These are phyloP conservation scores for Molorchus minor DNA, from an alignment of 2,888 invertebrate genomes.

Conservation along the genomic window DNA sequence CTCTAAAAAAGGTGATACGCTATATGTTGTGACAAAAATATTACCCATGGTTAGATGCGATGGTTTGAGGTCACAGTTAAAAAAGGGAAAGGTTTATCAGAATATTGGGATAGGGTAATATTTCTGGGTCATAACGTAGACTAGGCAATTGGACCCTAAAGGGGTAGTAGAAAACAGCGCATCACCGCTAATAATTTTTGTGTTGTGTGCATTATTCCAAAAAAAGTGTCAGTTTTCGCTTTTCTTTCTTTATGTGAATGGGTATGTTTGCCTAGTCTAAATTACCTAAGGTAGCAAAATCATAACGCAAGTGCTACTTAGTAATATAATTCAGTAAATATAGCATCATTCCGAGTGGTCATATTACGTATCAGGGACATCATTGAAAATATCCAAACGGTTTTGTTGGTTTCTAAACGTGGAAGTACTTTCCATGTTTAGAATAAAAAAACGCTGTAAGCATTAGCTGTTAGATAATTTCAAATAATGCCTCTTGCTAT, in stretches of 20 bases:
- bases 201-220: conserved; percentile 35
- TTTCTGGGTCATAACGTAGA: conserved; percentile 43
- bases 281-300: conserved; percentile 54
- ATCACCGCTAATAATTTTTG: too few species aligned
- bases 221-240: background rate
- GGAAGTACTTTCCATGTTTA: conserved; percentile 3
- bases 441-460: background rate
- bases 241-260: conserved; percentile 1
- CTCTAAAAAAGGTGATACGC: conserved; percentile 49
- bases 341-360: conserved; percentile 53
- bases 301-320: conserved; percentile 61
- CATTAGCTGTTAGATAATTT: conserved; percentile 31
- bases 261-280: conserved; percentile 36
- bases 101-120: conserved; percentile 47
- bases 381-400: conserved; percentile 36
- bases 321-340: conserved; percentile 44
- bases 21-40: conserved; percentile 50
- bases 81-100: conserved; percentile 15
- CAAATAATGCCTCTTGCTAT: conserved; percentile 31
- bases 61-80: conserved; percentile 10
- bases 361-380: conserved; percentile 31
- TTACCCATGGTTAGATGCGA: conserved; percentile 42
- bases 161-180: too few species aligned
- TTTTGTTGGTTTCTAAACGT: conserved; percentile 18
- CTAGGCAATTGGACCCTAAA: conserved; percentile 19